Percentiles rank a stretch among this genome's conserved stretches.
These are phyloP conservation scores for Conops quadrifasciatus DNA, from an alignment of 2,888 invertebrate genomes.

Conservation along the genomic window DNA sequence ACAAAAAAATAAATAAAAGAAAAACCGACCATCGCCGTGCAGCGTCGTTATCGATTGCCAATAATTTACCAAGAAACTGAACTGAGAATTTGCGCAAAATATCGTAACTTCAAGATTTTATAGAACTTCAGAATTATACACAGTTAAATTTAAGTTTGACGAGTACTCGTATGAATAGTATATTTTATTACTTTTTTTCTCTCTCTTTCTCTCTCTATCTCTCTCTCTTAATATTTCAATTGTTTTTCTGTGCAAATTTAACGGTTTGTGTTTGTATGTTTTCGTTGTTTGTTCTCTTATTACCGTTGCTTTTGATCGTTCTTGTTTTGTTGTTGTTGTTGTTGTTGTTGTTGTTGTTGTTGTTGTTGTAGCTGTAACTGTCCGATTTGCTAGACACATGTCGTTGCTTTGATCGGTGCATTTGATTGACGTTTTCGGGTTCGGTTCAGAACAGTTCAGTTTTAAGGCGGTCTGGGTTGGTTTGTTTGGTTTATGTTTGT, in stretches of 20 bases:
- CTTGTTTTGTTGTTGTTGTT: slow-evolving; percentile 41
- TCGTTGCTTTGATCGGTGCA: slow-evolving; percentile 21
- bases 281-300: too few species aligned
- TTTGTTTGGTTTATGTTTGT: slow-evolving; percentile 2
- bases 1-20: too few species aligned
- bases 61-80: slow-evolving; percentile 20
- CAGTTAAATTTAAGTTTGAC: too few species aligned
- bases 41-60: slow-evolving; percentile 26
- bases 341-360: slow-evolving; percentile 47
- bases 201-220: too few species aligned
- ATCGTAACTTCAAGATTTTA: background rate
- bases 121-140: too few species aligned
- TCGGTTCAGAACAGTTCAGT: background rate
- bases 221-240: too few species aligned
- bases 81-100: background rate
- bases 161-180: too few species aligned
- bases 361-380: slow-evolving; percentile 45
- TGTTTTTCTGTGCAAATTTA: too few species aligned
- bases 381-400: slow-evolving; percentile 6
- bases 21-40: background rate
- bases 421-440: slow-evolving; percentile 33
- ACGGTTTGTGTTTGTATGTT: too few species aligned
- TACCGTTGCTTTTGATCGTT: background rate
- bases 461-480: background rate
- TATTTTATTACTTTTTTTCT: too few species aligned